Conservation (phyloP, 2,797 vertebrate genomes). For the Capromys pilorides region DNA sequence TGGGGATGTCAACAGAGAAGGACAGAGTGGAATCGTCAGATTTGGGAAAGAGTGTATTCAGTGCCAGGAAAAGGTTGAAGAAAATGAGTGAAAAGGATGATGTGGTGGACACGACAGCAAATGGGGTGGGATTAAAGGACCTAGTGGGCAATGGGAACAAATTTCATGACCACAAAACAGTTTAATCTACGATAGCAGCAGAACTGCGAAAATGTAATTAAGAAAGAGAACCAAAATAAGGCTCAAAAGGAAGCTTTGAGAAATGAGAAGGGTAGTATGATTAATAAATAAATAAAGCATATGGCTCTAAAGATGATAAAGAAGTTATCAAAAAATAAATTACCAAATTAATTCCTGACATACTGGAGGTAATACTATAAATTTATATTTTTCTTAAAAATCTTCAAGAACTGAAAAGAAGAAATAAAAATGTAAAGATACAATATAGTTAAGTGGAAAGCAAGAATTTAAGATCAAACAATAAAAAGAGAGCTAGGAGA, state of each 20-base stretch:
- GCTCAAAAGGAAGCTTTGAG: background rate
- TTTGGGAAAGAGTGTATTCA: background rate
- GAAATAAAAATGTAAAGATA: no score
- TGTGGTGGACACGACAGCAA: background rate
- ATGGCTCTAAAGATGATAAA: conserved; percentile 8
- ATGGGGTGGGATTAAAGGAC: background rate
- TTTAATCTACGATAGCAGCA: background rate
- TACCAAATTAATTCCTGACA: background rate
- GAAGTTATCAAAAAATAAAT: background rate
- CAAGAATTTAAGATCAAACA: no score
- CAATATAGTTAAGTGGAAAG: no score
- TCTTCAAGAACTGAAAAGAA: background rate
- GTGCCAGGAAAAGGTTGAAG: background rate
- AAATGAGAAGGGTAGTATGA: background rate
- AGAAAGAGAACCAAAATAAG: background rate
- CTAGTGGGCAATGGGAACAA: background rate
- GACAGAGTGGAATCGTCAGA: background rate
- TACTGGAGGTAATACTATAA: background rate
- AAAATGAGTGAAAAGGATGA: background rate
- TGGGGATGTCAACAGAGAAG: background rate
- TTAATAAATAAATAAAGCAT: background rate
- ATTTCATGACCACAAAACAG: background rate
- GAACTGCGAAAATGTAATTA: background rate
- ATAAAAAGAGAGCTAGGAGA: no score
- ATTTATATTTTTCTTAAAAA: background rate